phyloP scores from a whole-genome alignment of 2,113 vertebrate genomes.

The Hystrix cristata region DNA sequence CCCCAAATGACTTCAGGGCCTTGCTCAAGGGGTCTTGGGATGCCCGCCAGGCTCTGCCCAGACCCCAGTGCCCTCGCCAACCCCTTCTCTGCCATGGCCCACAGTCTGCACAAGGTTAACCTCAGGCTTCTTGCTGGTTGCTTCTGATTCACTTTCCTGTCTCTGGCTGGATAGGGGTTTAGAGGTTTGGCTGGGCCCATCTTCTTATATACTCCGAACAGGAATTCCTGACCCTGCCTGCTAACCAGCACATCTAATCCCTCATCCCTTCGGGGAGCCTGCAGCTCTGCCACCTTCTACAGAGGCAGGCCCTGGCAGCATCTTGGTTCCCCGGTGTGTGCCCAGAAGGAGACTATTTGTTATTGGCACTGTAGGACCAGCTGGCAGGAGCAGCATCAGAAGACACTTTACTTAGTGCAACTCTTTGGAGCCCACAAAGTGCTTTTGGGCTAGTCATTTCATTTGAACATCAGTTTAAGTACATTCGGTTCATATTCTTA shows the following conservation, averaged over 20 bases:
- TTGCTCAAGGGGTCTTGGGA: background rate
- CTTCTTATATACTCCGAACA: background rate
- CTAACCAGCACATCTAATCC: background rate
- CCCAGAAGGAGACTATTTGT: background rate
- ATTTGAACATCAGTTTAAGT: background rate
- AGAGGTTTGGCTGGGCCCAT: conserved; percentile 76
- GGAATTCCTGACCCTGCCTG: conserved; percentile 39
- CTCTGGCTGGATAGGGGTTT: conserved; percentile 77
- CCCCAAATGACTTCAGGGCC: background rate
- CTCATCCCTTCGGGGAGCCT: background rate
- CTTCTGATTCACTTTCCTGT: conserved; percentile 79
- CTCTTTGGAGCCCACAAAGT: background rate
- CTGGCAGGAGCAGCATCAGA: background rate
- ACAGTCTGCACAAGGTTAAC: conserved; percentile 74
- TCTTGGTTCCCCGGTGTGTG: background rate
- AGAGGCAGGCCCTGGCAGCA: background rate
- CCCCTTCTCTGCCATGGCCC: background rate
- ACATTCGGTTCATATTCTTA: background rate
- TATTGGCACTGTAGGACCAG: background rate
- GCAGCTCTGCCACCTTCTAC: background rate
- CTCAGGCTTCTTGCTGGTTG: conserved; percentile 77
- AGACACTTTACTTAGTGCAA: background rate
- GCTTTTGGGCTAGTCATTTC: background rate
- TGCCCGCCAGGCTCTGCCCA: background rate
- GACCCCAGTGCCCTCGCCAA: background rate